A percentile compares a stretch with the other conserved stretches of the same genome.
These are phyloP conservation scores for Stenodema calcarata DNA, from an alignment of 2,888 invertebrate species.

Conservation along the genomic window DNA sequence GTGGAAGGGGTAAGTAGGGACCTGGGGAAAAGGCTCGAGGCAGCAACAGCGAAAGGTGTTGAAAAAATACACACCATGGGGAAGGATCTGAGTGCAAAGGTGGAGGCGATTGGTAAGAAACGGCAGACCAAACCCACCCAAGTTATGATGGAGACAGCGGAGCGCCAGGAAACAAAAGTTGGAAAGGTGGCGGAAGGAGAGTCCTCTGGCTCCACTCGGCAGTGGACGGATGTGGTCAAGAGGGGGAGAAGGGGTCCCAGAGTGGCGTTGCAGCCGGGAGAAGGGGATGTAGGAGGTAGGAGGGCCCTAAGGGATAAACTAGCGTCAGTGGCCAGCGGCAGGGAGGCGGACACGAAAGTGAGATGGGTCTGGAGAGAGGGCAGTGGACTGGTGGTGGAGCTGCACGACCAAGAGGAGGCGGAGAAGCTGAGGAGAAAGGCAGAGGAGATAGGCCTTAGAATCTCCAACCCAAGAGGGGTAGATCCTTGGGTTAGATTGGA, in stretches of 20 bases:
- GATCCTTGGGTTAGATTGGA: not conserved
- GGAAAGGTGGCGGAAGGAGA: too few species aligned
- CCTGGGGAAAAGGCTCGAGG: not conserved
- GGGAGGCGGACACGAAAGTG: not conserved
- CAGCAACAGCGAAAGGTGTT: not conserved
- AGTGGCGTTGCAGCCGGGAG: not conserved
- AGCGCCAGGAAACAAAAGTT: too few species aligned
- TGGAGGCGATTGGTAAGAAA: too few species aligned
- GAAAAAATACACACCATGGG: too few species aligned
- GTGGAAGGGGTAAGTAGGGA: not conserved
- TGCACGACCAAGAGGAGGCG: not conserved
- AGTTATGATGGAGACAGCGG: too few species aligned
- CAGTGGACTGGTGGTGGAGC: not conserved
- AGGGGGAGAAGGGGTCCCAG: not conserved
- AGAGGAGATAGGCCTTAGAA: not conserved
- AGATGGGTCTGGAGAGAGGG: not conserved
- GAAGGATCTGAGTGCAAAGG: too few species aligned
- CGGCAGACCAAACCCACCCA: too few species aligned
- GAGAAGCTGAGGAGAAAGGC: not conserved
- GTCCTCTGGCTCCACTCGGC: too few species aligned
- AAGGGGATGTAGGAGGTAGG: not conserved
- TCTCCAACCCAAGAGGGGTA: not conserved
- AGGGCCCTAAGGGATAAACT: not conserved
- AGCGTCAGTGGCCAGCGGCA: not conserved
- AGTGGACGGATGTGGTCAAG: not conserved